A percentile compares a stretch with the other conserved stretches of the same genome.
Conservation (phyloP, 2,113 vertebrate species). For the Myrmecophaga tridactyla region DNA sequence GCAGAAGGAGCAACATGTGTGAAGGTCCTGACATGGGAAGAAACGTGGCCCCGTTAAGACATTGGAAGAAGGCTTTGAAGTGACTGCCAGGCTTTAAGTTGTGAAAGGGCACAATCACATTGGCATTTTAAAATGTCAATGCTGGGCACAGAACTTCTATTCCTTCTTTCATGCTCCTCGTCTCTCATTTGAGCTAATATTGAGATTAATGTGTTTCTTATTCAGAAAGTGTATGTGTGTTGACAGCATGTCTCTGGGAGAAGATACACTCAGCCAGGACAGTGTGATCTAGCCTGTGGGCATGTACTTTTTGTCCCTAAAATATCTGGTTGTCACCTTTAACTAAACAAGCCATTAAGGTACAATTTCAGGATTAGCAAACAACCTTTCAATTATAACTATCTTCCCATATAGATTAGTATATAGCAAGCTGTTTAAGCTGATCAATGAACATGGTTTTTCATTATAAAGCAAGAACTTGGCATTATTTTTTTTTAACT, state of each 20-base stretch:
- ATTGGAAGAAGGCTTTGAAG: neutral
- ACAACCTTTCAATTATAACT: neutral
- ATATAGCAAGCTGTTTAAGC: neutral
- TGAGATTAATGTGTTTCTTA: neutral
- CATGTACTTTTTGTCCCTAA: neutral
- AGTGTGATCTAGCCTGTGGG: neutral
- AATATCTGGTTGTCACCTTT: neutral
- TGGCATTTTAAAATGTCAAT: constrained; percentile 12
- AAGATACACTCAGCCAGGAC: neutral
- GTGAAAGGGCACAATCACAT: neutral
- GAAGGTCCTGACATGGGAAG: neutral
- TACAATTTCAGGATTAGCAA: neutral
- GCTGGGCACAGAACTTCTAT: neutral
- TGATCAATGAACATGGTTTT: neutral
- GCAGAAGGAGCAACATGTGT: neutral
- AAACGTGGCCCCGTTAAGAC: neutral
- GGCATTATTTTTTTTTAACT: neutral
- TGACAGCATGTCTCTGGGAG: neutral
- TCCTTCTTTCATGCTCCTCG: neutral
- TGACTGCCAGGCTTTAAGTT: neutral
- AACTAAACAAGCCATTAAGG: neutral
- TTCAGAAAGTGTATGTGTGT: neutral
- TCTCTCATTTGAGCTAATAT: neutral
- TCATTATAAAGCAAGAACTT: neutral
- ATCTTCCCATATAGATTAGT: neutral